Conservation (phyloP, 1,140 invertebrate species). For the Lasaia peninsularis region DNA sequence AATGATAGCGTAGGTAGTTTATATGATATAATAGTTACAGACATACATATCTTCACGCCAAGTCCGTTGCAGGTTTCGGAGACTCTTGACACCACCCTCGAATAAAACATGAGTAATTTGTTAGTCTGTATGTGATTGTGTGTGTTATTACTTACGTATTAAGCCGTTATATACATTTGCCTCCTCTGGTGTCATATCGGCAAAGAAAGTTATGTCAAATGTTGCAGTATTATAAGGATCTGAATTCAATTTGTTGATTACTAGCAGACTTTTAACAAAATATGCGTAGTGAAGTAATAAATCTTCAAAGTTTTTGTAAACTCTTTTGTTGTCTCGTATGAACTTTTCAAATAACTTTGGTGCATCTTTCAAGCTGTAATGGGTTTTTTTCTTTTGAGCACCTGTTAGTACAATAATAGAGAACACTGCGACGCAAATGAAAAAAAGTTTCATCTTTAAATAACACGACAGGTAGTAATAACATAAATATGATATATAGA, state of each 20-base stretch:
- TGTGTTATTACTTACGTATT: not conserved
- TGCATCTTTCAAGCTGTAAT: conserved; percentile 36
- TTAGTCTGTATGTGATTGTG: too few relatives aligned
- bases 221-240: conserved; percentile 6
- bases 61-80: too few relatives aligned
- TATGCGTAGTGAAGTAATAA: conserved; percentile 10
- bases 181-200: not conserved
- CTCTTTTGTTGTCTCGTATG: conserved; percentile 29
- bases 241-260: conserved; percentile 37
- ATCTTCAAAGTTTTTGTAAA: conserved; percentile 26
- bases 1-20: too few relatives aligned
- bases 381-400: conserved; percentile 13
- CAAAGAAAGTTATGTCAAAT: conserved; percentile 19
- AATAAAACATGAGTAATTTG: too few relatives aligned
- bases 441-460: not conserved
- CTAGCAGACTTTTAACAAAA: conserved; percentile 34
- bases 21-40: too few relatives aligned
- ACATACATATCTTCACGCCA: too few relatives aligned
- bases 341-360: conserved; percentile 37
- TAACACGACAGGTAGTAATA: too few relatives aligned
- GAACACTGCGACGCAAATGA: not conserved
- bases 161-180: not conserved
- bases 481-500: too few relatives aligned
- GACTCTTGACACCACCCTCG: too few relatives aligned
- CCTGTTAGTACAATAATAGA: not conserved